Percentiles rank a stretch among this genome's conserved stretches.
phyloP scores from a whole-genome alignment of 2,888 invertebrate genomes.

The Griposia aprilina region DNA sequence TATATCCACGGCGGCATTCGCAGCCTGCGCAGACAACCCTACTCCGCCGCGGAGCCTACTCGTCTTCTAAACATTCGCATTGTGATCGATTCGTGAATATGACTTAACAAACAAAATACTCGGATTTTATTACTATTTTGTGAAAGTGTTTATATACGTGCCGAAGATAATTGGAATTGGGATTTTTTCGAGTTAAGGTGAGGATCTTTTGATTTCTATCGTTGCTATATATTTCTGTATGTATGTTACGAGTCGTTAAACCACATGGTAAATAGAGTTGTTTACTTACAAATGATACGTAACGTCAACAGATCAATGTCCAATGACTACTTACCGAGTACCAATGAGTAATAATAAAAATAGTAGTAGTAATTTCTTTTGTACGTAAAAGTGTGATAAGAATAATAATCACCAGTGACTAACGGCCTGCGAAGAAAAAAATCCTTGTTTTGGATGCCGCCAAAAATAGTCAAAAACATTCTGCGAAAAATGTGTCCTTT shows the following conservation, averaged over 20 bases:
- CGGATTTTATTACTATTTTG: conserved; percentile 40
- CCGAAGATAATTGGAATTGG: conserved; percentile 45
- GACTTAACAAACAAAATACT: conserved; percentile 47
- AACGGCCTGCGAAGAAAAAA: not conserved
- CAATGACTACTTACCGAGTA: not conserved
- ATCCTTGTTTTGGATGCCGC: not conserved
- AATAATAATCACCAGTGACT: not conserved
- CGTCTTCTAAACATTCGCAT: conserved; percentile 57
- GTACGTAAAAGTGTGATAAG: not conserved
- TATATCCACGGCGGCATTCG: conserved; percentile 64
- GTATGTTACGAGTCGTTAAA: not conserved
- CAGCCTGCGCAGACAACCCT: conserved; percentile 59
- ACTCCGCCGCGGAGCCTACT: conserved; percentile 56
- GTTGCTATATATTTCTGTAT: not conserved
- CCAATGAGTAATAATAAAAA: too few species aligned
- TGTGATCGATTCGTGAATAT: conserved; percentile 58
- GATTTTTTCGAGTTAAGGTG: conserved; percentile 58
- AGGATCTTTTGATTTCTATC: conserved; percentile 32
- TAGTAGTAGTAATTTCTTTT: conserved; percentile 11
- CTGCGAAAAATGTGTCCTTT: not conserved
- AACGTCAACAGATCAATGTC: conserved; percentile 8
- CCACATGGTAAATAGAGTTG: conserved; percentile 17
- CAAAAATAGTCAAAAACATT: not conserved
- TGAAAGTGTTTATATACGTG: conserved; percentile 63
- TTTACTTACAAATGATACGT: conserved; percentile 26